phyloP scores from a whole-genome alignment of 2,888 invertebrate species.

The Ochropleura leucogaster region DNA sequence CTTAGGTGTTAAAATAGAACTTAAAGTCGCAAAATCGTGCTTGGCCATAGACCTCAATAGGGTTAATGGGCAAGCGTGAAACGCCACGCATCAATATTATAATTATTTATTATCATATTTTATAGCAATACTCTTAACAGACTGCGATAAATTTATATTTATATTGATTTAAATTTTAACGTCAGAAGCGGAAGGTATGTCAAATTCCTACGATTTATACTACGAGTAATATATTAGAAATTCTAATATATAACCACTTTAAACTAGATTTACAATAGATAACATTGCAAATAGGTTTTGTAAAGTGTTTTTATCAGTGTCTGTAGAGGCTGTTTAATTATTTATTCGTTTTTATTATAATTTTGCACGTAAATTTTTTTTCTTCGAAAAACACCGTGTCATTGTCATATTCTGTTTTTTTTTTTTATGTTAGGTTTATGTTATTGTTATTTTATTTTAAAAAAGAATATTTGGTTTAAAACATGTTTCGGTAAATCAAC shows the following conservation, averaged over 20 bases:
- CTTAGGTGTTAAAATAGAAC: not conserved
- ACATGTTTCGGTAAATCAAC: too few species aligned
- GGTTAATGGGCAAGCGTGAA: constrained; percentile 26
- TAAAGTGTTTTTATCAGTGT: not conserved
- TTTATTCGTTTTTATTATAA: not conserved
- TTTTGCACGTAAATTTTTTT: not conserved
- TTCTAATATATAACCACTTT: constrained; percentile 1
- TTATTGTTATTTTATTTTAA: too few species aligned
- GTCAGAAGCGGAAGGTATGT: not conserved
- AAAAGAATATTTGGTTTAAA: too few species aligned
- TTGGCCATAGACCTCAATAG: constrained; percentile 10
- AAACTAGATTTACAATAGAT: constrained; percentile 11
- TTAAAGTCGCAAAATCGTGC: not conserved
- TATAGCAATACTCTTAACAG: not conserved
- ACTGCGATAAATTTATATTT: constrained; percentile 5
- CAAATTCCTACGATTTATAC: not conserved
- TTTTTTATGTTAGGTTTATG: too few species aligned
- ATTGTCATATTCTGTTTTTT: not conserved
- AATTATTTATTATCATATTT: constrained; percentile 30
- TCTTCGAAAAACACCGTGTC: not conserved
- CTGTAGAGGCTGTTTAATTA: not conserved
- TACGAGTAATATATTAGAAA: constrained; percentile 5
- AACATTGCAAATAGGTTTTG: not conserved
- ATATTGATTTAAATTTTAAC: constrained; percentile 9
- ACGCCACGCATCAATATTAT: constrained; percentile 9